Conservation (phyloP, 2,888 invertebrate genomes). For the Drosophila borealis region DNA sequence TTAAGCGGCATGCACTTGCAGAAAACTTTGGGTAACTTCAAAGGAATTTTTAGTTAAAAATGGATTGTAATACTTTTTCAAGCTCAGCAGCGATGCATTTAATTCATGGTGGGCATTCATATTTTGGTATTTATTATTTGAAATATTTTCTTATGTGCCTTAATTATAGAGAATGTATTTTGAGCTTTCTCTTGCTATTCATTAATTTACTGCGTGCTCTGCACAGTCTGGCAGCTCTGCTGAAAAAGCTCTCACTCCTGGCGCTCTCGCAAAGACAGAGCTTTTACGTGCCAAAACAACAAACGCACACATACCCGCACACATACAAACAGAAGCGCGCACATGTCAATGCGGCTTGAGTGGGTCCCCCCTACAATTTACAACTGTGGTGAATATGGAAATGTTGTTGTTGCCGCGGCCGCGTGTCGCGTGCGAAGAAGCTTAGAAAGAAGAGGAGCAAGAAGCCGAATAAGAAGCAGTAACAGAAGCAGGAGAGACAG, state of each 20-base stretch:
- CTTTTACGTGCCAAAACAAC: slow-evolving; percentile 72
- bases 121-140: too few species aligned
- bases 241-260: slow-evolving; percentile 29
- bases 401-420: slow-evolving; percentile 33
- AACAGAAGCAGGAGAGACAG: neutral
- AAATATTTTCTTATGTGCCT: too few species aligned
- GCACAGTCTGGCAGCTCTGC: slow-evolving; percentile 39
- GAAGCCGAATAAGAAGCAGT: neutral
- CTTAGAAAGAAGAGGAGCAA: slow-evolving; percentile 29
- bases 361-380: slow-evolving; percentile 53
- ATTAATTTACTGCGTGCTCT: neutral
- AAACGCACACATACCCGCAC: slow-evolving; percentile 39
- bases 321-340: slow-evolving; percentile 40
- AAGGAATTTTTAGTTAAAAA: too few species aligned
- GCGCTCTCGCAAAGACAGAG: slow-evolving; percentile 29
- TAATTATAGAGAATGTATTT: neutral
- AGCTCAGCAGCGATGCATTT: too few species aligned
- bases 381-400: slow-evolving; percentile 72
- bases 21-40: neutral
- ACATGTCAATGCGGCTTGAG: slow-evolving; percentile 59
- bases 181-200: neutral
- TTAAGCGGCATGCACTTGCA: slow-evolving; percentile 10
- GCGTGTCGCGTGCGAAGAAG: slow-evolving; percentile 46
- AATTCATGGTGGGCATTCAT: too few species aligned
- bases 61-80: too few species aligned